A percentile compares a stretch with the other conserved stretches of the same genome.
These are phyloP conservation scores for Orchestia grillus DNA, from an alignment of 1,140 invertebrate genomes.

Conservation along the genomic window DNA sequence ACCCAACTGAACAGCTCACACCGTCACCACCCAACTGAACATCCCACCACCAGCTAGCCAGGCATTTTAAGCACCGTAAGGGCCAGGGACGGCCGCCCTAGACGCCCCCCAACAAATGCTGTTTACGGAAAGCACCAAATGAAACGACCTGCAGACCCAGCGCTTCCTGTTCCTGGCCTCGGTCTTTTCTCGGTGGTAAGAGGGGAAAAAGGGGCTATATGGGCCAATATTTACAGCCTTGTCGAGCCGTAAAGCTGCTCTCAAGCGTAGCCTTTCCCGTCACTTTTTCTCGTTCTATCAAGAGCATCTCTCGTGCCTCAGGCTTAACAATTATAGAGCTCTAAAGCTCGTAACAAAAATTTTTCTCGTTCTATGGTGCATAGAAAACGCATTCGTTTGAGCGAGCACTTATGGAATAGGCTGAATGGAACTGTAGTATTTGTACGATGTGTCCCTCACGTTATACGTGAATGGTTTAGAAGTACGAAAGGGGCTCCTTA, in stretches of 20 bases:
- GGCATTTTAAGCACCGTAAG: too few species aligned
- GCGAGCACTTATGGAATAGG: too few species aligned
- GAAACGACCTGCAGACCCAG: not conserved
- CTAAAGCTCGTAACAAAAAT: not conserved
- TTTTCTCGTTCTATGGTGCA: not conserved
- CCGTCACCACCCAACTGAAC: too few species aligned
- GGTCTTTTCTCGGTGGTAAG: not conserved
- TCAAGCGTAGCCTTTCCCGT: not conserved
- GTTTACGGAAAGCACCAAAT: constrained; percentile 7
- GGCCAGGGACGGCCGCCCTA: too few species aligned
- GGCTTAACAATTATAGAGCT: not conserved
- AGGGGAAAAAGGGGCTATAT: not conserved
- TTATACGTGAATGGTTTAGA: too few species aligned
- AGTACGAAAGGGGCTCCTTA: too few species aligned
- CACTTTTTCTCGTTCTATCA: not conserved
- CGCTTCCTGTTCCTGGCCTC: not conserved
- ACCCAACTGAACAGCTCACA: too few species aligned
- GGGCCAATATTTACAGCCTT: not conserved
- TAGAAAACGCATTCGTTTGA: too few species aligned
- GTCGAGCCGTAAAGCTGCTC: not conserved
- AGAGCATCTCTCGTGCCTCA: not conserved
- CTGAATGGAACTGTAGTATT: too few species aligned
- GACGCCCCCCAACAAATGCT: not conserved
- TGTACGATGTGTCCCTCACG: too few species aligned
- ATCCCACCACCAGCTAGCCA: too few species aligned